phyloP scores from a whole-genome alignment of 2,113 vertebrate species.

The Entelurus aequoreus region DNA sequence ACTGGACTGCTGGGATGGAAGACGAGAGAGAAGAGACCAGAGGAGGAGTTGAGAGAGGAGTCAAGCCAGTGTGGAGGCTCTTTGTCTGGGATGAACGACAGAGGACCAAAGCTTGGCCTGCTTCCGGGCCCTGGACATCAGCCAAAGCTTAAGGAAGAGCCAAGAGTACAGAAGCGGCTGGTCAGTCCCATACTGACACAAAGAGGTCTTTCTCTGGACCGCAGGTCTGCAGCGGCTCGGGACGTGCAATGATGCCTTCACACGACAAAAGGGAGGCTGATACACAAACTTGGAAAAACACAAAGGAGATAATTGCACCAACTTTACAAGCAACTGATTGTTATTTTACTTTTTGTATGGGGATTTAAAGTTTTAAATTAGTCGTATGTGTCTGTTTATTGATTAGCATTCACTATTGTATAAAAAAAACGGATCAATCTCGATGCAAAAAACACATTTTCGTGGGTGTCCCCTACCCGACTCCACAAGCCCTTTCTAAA shows the following conservation, averaged over 20 bases:
- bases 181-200: conserved; percentile 50
- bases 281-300: conserved; percentile 4
- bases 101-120: conserved; percentile 48
- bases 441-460: conserved; percentile 19
- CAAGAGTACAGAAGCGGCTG: conserved; percentile 59
- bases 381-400: neutral
- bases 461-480: neutral
- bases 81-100: conserved; percentile 50
- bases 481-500: neutral
- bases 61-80: conserved; percentile 51
- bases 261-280: conserved; percentile 34
- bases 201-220: conserved; percentile 59
- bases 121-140: conserved; percentile 51
- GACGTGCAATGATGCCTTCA: conserved; percentile 26
- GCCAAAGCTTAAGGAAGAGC: conserved; percentile 48
- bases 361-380: neutral
- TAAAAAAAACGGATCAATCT: conserved; percentile 36
- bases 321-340: neutral
- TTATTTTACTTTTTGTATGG: neutral
- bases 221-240: conserved; percentile 35
- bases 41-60: conserved; percentile 42
- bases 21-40: conserved; percentile 1
- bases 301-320: neutral
- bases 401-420: conserved; percentile 21
- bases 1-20: conserved; percentile 29